Evolutionary conservation across 2,888 invertebrate genomes (phyloP).

Genomic region (Apamea anceps): DNA sequence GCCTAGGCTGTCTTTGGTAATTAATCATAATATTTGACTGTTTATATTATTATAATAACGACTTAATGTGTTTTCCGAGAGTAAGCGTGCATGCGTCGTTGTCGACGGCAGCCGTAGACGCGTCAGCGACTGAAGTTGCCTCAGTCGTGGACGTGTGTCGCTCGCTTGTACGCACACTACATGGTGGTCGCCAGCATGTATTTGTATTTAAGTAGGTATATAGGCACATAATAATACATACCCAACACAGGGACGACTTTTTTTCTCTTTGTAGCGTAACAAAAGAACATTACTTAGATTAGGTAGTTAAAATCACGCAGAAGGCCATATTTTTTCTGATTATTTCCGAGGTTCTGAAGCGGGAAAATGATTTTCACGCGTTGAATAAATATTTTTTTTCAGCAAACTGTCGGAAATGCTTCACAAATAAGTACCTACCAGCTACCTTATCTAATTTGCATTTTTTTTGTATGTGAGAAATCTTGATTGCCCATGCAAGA

Average conservation of each 20-base stretch:
- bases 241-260: neutral
- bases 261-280: neutral
- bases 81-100: neutral
- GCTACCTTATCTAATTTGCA: neutral
- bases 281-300: neutral
- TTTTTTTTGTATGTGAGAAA: neutral
- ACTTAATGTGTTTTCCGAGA: slow-evolving; percentile 17
- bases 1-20: slow-evolving; percentile 23
- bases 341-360: neutral
- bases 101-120: neutral
- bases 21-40: slow-evolving; percentile 35
- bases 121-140: neutral
- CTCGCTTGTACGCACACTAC: neutral
- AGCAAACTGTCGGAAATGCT: neutral
- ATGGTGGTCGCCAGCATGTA: slow-evolving; percentile 14
- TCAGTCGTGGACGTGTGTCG: neutral
- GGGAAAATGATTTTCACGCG: neutral
- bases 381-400: neutral
- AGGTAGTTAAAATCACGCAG: neutral
- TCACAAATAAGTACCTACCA: neutral
- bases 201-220: neutral
- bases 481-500: neutral
- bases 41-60: slow-evolving; percentile 31
- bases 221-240: neutral
- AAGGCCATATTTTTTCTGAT: neutral